Conservation (phyloP, 2,113 vertebrate species). For the Climacteris rufus region DNA sequence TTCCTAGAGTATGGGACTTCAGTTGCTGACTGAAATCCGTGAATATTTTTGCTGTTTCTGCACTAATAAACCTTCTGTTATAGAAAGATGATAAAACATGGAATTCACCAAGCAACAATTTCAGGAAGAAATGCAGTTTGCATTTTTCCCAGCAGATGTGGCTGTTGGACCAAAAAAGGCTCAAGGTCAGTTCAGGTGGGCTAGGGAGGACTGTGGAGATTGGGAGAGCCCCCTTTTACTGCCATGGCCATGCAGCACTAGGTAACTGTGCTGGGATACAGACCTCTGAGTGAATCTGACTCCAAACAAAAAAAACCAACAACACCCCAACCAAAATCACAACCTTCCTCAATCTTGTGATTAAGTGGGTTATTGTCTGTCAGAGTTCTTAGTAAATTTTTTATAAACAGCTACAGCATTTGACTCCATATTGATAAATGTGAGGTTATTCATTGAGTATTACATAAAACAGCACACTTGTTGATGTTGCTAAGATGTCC, state of each 20-base stretch:
- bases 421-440: neutral
- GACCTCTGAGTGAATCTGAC: neutral
- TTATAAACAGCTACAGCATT: neutral
- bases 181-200: neutral
- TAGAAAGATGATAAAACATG: neutral
- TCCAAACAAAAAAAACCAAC: neutral
- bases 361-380: neutral
- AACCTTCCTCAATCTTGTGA: neutral
- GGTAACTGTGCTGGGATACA: neutral
- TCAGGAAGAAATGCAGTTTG: neutral
- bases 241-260: neutral
- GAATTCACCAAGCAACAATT: neutral
- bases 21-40: neutral
- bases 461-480: neutral
- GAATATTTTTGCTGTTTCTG: neutral
- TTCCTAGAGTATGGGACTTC: neutral
- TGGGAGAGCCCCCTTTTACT: neutral
- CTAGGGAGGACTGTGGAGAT: neutral
- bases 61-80: neutral
- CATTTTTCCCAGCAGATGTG: conserved; percentile 40
- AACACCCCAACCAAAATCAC: neutral
- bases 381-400: neutral
- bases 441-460: neutral
- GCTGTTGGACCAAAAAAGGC: neutral
- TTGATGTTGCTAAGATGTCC: neutral